Base-by-base conservation (phyloP, 1,140 invertebrate species). In the Mercenaria mercenaria region DNA sequence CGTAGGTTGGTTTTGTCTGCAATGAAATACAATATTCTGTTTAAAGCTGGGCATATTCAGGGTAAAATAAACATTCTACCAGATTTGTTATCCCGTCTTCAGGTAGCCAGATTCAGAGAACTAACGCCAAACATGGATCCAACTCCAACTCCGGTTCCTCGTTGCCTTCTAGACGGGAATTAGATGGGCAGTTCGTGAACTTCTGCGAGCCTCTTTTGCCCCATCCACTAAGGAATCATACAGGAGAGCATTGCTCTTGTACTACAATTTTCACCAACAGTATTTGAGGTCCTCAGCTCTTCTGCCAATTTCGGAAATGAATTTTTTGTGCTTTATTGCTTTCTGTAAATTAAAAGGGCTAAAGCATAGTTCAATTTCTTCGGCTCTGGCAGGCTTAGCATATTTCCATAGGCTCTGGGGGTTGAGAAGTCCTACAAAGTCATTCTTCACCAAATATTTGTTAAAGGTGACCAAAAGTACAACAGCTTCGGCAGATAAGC, bases 51-150 rank as follows among this genome's bases (percentile, higher is more conserved):
- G 8, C 91, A 92, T 69, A 90, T 92, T 26, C 52, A 34, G 0
- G 91, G 90, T 18, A 82, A 69, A 69, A 34, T 34, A 18, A 92
- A 91, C 52, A 39, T 81, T 39, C 67, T 87, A 69, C 50, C 77
- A 32, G 90, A 91, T 64, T 77, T 59, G 26, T 59, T 92, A 34
- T 88, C 91, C 69, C 89, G 86, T 90, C 89, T 82, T 18, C 84
- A 90, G 79, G 88, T 92, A n/a, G 29, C 59, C 37, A 67, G 81
- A 37, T 90, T 82, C 76, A 72, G 64, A 15, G 0, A 0, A 3
- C 15, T 39, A n/a, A 72, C 29, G 15, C 89, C 86, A 20, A 37
- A 76, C 67, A 84, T 92, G 89, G 81, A 90, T 37, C 23, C 18
- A 18, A 0, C 69, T 11, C 56, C 64, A 23, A 87, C 88, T 15